Base-by-base conservation (phyloP, 2,113 vertebrate species). In the Synchiropus splendidus region DNA sequence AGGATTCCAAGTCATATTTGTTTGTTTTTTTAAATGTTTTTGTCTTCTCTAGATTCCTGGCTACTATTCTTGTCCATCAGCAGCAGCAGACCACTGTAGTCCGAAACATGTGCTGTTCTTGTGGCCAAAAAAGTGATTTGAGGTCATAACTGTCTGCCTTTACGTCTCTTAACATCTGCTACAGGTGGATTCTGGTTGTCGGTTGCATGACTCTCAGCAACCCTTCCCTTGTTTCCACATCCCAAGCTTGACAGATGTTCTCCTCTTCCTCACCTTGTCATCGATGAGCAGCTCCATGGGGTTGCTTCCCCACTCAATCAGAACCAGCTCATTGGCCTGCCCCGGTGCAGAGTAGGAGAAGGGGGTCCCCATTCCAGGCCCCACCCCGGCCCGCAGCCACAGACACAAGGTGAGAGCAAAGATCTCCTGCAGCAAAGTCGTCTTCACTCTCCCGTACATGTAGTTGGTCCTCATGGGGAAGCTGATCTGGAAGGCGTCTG, bases 391-490 rank as follows among this genome's bases (percentile, higher is more conserved):
- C 48, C 83, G 85, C 33, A 88, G 72, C 83, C 86, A 83, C n/a
- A 87, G 54, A 41, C 86, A 88, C 60, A 88, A 39, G 1, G 85
- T 88, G 48, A 88, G 45, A 35, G 85, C 77, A n/a, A 85, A 85
- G 61, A 87, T 79, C 64, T 88, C 82, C 15, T 83, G 76, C 35
- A 74, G 62, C 31, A 88, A 73, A 2, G 83, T 82, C 46, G 33
- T 77, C 72, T 81, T 87, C 48, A 85, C n/a, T 0, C 70, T 67
- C 1, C 82, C 82, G 5, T 83, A 81, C 85, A 88, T 87, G 70
- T 86, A 87, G 74, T 86, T 84, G 12, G 77, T 86, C 32, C 82
- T 79, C 65, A 86, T 79, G 18, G 86, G 86, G 66, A 88, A 88
- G 38, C 82, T 81, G 40, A 88, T 78, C 71, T 87, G 80, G 54